A percentile compares a stretch with the other conserved stretches of the same genome.
These are phyloP conservation scores for Cistogaster globosa DNA, from an alignment of 2,888 invertebrate genomes.

Conservation along the genomic window DNA sequence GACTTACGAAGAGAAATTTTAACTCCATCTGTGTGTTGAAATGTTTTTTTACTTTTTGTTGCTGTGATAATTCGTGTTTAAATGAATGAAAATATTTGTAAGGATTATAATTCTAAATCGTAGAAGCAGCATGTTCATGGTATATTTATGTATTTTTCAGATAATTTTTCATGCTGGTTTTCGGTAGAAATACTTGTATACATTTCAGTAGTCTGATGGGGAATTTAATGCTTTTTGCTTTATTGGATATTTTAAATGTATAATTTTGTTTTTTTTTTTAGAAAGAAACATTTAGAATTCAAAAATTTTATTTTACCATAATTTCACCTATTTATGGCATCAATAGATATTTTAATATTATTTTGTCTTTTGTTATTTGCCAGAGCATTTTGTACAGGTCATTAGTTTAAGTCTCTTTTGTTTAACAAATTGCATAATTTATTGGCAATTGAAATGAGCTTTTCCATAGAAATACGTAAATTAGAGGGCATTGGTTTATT, in stretches of 20 bases:
- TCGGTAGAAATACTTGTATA: not conserved
- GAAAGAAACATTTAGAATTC: not conserved
- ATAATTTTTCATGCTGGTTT: conserved; percentile 47
- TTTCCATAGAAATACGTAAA: not conserved
- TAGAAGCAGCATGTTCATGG: conserved; percentile 15
- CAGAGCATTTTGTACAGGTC: conserved; percentile 37
- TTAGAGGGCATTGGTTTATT: not conserved
- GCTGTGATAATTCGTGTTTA: conserved; percentile 36
- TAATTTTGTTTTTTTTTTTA: not conserved
- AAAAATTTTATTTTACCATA: conserved; percentile 11
- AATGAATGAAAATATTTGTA: conserved; percentile 55
- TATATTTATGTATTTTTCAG: conserved; percentile 26
- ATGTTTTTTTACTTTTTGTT: conserved; percentile 20
- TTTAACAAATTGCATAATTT: conserved; percentile 37
- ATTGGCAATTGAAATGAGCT: conserved; percentile 25
- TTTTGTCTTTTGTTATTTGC: not conserved
- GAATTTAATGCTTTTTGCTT: not conserved
- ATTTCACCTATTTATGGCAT: conserved; percentile 7
- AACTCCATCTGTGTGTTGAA: conserved; percentile 11
- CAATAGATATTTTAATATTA: conserved; percentile 34
- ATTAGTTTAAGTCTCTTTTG: conserved; percentile 43
- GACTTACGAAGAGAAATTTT: conserved; percentile 10
- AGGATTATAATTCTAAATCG: conserved; percentile 39
- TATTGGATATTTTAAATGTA: conserved; percentile 14
- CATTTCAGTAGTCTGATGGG: not conserved